Evolutionary conservation across 2,113 vertebrate species (phyloP).

Genomic region (Hoplias malabaricus): DNA sequence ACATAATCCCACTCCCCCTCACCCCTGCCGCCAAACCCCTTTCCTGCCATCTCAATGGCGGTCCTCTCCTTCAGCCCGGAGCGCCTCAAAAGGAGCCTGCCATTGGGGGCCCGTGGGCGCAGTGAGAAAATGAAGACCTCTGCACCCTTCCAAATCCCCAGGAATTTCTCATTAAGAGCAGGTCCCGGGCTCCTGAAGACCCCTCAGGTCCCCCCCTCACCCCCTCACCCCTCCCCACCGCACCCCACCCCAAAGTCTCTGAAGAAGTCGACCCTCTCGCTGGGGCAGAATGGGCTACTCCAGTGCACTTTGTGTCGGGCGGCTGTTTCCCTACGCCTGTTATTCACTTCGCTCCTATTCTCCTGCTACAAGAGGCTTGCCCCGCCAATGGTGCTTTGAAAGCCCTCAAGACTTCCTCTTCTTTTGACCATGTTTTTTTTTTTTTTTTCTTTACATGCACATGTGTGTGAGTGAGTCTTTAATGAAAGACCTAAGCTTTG

Average conservation of each 20-base stretch:
- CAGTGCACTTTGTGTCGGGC: conserved; percentile 64
- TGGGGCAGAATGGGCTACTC: conserved; percentile 67
- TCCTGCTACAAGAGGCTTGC: conserved; percentile 64
- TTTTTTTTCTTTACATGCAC: conserved; percentile 31
- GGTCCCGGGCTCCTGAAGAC: conserved; percentile 66
- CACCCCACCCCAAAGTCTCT: conserved; percentile 38
- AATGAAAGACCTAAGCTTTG: conserved; percentile 47
- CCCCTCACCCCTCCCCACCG: conserved; percentile 49
- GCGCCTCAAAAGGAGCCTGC: conserved; percentile 65
- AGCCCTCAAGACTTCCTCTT: conserved; percentile 72
- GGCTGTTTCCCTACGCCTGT: conserved; percentile 59
- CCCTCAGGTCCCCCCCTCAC: conserved; percentile 57
- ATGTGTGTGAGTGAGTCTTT: conserved; percentile 44
- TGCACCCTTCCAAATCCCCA: conserved; percentile 78
- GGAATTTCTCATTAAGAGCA: conserved; percentile 81
- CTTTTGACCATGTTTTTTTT: conserved; percentile 59
- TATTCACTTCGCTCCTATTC: conserved; percentile 72
- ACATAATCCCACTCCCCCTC: conserved; percentile 71
- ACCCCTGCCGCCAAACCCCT: conserved; percentile 43
- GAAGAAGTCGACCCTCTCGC: conserved; percentile 55
- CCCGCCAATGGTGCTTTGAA: conserved; percentile 69
- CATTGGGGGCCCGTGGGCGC: conserved; percentile 67
- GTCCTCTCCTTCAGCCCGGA: conserved; percentile 65
- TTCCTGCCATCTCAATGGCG: conserved; percentile 64
- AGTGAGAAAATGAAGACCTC: conserved; percentile 85